Percentiles rank a stretch among this genome's conserved stretches.
Evolutionary conservation across 2,888 invertebrate species (phyloP).

Genomic region (Agriopis aurantiaria): DNA sequence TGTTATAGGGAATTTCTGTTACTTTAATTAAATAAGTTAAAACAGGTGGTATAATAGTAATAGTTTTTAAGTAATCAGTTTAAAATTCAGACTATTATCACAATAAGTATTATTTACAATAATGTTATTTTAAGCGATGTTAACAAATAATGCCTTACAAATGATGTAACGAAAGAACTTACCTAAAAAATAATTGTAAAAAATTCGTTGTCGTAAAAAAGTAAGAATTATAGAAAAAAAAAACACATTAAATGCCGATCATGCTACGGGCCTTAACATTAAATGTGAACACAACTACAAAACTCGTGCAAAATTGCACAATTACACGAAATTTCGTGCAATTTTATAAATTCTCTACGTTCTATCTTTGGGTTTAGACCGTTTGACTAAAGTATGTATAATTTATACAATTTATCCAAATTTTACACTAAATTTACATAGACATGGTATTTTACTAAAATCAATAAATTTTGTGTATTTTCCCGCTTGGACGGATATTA

Average conservation of each 20-base stretch:
- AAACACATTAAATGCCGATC: conserved; percentile 69
- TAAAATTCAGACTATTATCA: conserved; percentile 12
- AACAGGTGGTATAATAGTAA: not conserved
- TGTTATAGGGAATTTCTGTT: not conserved
- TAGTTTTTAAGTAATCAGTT: not conserved
- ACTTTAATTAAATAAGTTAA: not conserved
- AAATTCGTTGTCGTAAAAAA: conserved; percentile 62
- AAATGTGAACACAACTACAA: conserved; percentile 55
- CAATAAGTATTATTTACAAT: conserved; percentile 10
- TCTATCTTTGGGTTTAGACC: conserved; percentile 59
- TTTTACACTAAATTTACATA: conserved; percentile 68
- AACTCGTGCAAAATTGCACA: conserved; percentile 42
- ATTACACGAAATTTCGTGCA: conserved; percentile 47
- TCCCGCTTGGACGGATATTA: conserved; percentile 81
- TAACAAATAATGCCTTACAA: conserved; percentile 46
- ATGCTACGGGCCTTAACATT: conserved; percentile 57
- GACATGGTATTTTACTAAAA: conserved; percentile 56
- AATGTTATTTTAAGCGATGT: conserved; percentile 47
- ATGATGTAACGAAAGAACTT: conserved; percentile 22
- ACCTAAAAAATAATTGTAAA: conserved; percentile 35
- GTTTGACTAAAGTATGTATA: conserved; percentile 51
- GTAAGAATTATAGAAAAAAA: conserved; percentile 48
- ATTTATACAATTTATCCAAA: conserved; percentile 42
- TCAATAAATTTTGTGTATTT: conserved; percentile 65
- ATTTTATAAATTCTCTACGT: conserved; percentile 47